A percentile compares a stretch with the other conserved stretches of the same genome.
Evolutionary conservation across 2,888 invertebrate genomes (phyloP).

Genomic region (Tinea trinotella): DNA sequence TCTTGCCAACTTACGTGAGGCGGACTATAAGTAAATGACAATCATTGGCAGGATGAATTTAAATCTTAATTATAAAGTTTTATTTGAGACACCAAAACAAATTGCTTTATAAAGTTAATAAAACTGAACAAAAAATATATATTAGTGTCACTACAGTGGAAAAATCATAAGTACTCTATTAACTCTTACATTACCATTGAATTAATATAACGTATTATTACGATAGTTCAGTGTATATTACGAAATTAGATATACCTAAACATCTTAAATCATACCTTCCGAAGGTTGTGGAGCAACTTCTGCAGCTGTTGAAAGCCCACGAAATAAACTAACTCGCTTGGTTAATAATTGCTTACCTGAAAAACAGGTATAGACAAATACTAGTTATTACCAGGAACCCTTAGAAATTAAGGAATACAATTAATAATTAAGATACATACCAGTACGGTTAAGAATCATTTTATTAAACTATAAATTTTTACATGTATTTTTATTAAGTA

Average conservation of each 20-base stretch:
- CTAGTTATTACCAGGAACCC: too few relatives aligned
- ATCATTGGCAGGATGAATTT: too few relatives aligned
- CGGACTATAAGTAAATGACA: too few relatives aligned
- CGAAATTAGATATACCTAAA: neutral
- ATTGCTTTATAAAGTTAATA: too few relatives aligned
- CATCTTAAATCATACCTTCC: neutral
- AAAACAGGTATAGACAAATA: neutral
- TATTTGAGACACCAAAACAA: too few relatives aligned
- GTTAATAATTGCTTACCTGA: neutral
- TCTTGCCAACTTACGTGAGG: too few relatives aligned
- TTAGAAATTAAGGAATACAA: neutral
- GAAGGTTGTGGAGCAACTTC: conserved; percentile 8
- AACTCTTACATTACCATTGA: too few relatives aligned
- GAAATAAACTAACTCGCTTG: neutral
- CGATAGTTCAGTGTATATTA: neutral
- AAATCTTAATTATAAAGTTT: too few relatives aligned
- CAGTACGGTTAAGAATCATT: neutral
- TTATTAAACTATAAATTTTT: neutral
- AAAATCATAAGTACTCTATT: too few relatives aligned
- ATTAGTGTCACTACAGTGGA: too few relatives aligned
- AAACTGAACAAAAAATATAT: too few relatives aligned
- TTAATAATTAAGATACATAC: neutral
- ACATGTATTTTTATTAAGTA: neutral
- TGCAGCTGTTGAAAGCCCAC: neutral
- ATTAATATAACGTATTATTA: too few relatives aligned